These are phyloP conservation scores for Haliclystus octoradiatus DNA, from an alignment of 30 jellyfish, hydroid and myxozoan species.

Conservation along the genomic window DNA sequence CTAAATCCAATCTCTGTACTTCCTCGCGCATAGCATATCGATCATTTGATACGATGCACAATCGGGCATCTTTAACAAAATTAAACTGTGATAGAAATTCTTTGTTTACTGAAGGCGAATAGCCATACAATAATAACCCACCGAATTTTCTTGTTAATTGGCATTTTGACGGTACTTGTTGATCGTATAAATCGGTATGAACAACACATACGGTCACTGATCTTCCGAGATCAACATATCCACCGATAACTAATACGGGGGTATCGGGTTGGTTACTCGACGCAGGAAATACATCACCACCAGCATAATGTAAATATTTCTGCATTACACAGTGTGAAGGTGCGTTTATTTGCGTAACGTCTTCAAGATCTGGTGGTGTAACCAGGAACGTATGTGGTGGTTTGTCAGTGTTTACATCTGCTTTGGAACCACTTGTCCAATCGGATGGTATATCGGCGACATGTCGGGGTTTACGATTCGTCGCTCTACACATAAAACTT, in stretches of 20 bases:
- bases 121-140: conserved; percentile 57
- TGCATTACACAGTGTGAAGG: conserved; percentile 74
- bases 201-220: conserved; percentile 44
- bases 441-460: too few species aligned
- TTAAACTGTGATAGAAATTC: conserved; percentile 44
- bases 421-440: too few species aligned
- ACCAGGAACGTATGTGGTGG: conserved; percentile 43
- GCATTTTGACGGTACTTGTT: too few species aligned
- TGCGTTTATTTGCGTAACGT: conserved; percentile 26
- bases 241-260: conserved; percentile 81
- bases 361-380: conserved; percentile 78
- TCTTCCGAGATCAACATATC: conserved; percentile 64
- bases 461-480: conserved; percentile 11
- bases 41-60: conserved; percentile 64
- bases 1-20: conserved; percentile 60
- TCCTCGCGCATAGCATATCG: conserved; percentile 72
- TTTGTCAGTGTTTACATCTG: neutral
- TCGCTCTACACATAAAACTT: conserved; percentile 67
- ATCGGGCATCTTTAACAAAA: conserved; percentile 50
- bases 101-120: conserved; percentile 34
- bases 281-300: conserved; percentile 49
- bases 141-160: conserved; percentile 26
- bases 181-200: too few species aligned
- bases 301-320: conserved; percentile 33
- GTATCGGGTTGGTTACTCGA: conserved; percentile 46